A percentile compares a stretch with the other conserved stretches of the same genome.
phyloP scores from a whole-genome alignment of 2,888 invertebrate genomes.

The Gymnocheta viridis region DNA sequence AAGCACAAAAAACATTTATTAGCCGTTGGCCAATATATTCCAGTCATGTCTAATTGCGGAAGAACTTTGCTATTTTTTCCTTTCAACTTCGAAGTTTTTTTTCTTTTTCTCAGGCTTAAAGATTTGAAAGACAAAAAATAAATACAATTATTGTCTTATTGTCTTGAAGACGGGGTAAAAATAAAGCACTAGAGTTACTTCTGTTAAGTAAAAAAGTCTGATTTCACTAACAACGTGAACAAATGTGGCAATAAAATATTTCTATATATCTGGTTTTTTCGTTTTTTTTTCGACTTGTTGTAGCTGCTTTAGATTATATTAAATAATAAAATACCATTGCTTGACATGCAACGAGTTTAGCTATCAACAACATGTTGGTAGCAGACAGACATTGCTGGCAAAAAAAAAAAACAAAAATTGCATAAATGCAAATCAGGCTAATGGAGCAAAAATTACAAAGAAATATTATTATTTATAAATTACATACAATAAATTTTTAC shows the following conservation, averaged over 20 bases:
- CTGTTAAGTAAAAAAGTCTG: background rate
- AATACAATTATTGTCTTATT: slow-evolving; percentile 27
- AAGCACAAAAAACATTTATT: background rate
- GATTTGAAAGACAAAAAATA: background rate
- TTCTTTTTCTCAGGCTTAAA: slow-evolving; percentile 7
- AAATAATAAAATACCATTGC: slow-evolving; percentile 45
- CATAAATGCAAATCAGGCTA: slow-evolving; percentile 66
- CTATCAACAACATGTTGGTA: slow-evolving; percentile 29
- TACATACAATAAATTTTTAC: background rate
- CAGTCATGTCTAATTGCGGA: slow-evolving; percentile 64
- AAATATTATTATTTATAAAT: slow-evolving; percentile 1
- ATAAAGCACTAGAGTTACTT: slow-evolving; percentile 8
- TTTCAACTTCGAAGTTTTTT: slow-evolving; percentile 12
- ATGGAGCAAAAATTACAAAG: slow-evolving; percentile 49
- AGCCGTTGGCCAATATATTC: slow-evolving; percentile 42
- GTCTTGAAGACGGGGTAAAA: background rate
- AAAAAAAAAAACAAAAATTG: slow-evolving; percentile 9
- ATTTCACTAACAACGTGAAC: slow-evolving; percentile 49
- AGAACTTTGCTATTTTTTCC: slow-evolving; percentile 58
- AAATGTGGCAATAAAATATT: slow-evolving; percentile 60
- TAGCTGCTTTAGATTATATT: slow-evolving; percentile 56
- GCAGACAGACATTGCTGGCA: background rate
- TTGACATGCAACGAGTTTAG: slow-evolving; percentile 64
- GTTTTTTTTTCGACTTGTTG: slow-evolving; percentile 10
- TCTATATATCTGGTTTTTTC: slow-evolving; percentile 30